Evolutionary conservation across 2,113 vertebrate species (phyloP), one percentile per base, ranked within the genome.

Genomic region (Delphinapterus leucas): DNA sequence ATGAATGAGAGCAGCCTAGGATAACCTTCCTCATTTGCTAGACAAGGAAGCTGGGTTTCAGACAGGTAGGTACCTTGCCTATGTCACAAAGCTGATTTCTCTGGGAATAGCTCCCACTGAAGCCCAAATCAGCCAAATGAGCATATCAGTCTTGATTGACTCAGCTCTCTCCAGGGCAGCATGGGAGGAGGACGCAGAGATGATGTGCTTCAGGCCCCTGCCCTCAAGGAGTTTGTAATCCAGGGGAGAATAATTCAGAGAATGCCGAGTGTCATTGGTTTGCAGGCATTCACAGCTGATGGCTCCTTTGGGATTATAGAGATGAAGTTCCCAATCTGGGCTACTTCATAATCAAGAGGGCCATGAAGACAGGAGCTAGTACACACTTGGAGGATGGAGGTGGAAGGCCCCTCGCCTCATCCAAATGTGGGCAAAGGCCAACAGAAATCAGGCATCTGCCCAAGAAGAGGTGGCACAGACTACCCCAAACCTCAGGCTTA

Each of bases 201-300:
- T 2, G n/a, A 26, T 4, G 14, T 2, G 28, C 33, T 6, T 20
- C 7, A 7, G 49, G 67, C 23, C 33, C 5, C 23, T 8, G 26
- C 17, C 49, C 15, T 58, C 28, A 0, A 2, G 63, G 79, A n/a
- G 70, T 44, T 41, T 67, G 31, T 18, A 2, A 4, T 14, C 33
- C 4, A 1, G 33, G 11, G 6, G 20, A 31, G 26, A 15, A 10
- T 63, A 4, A 10, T 3, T 9, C 49, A 26, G 1, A 11, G n/a
- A 86, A 23, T 0, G 6, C 20, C 21, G 83, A 5, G 8, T 4
- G 26, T 31, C 73, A 23, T 3, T 41, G 71, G 31, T 25, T 36
- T 26, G 70, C 13, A 21, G 14, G 14, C 44, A 5, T 7, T 20
- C 31, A 11, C 3, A 1, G 31, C 85, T n/a, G 68, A 9, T n/a